Conservation (phyloP, 2,113 vertebrate genomes). For the Parotia lawesii region DNA sequence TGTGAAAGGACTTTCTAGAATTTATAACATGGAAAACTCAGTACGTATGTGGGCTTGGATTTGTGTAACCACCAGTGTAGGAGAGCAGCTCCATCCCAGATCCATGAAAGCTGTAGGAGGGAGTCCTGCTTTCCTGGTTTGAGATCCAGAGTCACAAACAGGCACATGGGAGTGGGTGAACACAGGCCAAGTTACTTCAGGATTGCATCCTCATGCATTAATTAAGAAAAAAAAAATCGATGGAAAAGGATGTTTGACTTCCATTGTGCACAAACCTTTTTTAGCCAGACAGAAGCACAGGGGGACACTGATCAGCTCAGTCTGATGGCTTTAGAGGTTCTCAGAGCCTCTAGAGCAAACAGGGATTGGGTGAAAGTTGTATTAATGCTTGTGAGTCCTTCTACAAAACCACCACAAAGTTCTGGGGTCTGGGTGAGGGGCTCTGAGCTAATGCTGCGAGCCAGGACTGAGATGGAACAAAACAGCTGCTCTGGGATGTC, state of each 20-base stretch:
- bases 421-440: not conserved
- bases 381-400: not conserved
- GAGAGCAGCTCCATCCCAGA: not conserved
- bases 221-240: not conserved
- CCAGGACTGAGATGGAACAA: not conserved
- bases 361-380: not conserved
- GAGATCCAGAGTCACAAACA: not conserved
- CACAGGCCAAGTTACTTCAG: not conserved
- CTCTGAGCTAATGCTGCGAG: not conserved
- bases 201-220: not conserved
- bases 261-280: not conserved
- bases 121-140: not conserved
- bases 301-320: not conserved
- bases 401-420: not conserved
- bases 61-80: not conserved
- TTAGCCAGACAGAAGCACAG: not conserved
- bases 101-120: not conserved
- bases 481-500: not conserved
- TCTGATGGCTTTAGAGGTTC: not conserved
- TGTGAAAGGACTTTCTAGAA: not conserved
- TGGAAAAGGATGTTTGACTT: not conserved
- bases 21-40: rapidly evolving
- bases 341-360: not conserved
- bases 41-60: rapidly evolving
- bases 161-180: not conserved